Evolutionary conservation across 1,140 invertebrate genomes (phyloP).

Genomic region (Drosophila guanche): DNA sequence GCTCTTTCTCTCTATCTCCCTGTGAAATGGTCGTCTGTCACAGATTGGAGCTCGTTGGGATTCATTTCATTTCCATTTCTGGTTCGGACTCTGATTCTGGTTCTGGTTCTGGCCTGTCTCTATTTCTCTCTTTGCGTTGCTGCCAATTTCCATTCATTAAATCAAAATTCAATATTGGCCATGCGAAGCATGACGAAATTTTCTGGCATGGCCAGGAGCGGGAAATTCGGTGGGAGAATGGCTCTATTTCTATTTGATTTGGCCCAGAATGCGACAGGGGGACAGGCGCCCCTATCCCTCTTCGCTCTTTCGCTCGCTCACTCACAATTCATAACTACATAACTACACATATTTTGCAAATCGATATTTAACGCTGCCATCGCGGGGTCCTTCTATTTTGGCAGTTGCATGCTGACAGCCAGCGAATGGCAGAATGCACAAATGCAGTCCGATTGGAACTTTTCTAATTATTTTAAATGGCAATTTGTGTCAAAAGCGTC

Average conservation of each 20-base stretch:
- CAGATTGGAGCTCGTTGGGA: constrained; percentile 37
- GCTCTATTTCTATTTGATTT: constrained; percentile 78
- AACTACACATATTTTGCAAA: constrained; percentile 77
- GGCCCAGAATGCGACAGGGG: constrained; percentile 30
- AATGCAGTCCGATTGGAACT: constrained; percentile 64
- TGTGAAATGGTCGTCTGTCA: constrained; percentile 25
- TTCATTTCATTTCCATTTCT: constrained; percentile 48
- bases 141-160: constrained; percentile 79
- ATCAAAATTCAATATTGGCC: constrained; percentile 81
- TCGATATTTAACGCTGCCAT: constrained; percentile 72
- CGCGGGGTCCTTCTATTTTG: background rate
- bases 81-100: too few relatives aligned
- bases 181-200: constrained; percentile 62
- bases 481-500: constrained; percentile 72
- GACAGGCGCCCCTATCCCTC: background rate
- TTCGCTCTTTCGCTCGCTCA: constrained; percentile 6
- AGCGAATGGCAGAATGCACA: constrained; percentile 62
- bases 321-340: constrained; percentile 75
- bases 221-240: constrained; percentile 16
- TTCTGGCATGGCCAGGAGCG: constrained; percentile 16
- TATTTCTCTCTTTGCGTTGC: constrained; percentile 36
- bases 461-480: constrained; percentile 82
- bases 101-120: background rate
- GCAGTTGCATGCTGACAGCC: constrained; percentile 55
- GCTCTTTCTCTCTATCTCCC: constrained; percentile 7